Evolutionary conservation across 2,888 invertebrate genomes (phyloP).

Genomic region (Xanthorhoe spadicearia): DNA sequence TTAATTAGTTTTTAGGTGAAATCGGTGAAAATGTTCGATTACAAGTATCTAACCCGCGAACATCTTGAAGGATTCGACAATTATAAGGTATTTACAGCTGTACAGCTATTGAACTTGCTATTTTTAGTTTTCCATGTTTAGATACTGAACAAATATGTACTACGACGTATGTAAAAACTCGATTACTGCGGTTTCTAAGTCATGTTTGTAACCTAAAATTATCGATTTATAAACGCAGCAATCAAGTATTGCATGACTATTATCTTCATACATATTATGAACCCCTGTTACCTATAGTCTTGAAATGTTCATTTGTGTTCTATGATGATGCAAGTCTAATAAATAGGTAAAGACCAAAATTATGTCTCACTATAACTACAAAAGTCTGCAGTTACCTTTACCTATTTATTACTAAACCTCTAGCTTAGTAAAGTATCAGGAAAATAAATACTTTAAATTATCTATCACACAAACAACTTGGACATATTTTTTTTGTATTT

Average conservation of each 20-base stretch:
- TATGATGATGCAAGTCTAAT: no score
- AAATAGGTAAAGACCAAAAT: no score
- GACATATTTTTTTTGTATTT: not conserved
- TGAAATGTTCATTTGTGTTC: no score
- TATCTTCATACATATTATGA: not conserved
- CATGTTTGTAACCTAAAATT: constrained; percentile 23
- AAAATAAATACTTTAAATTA: no score
- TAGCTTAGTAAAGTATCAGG: no score
- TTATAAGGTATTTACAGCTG: constrained; percentile 89
- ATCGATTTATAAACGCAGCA: constrained; percentile 61
- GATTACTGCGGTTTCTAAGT: constrained; percentile 6
- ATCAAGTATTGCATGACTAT: constrained; percentile 10
- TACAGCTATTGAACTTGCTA: not conserved
- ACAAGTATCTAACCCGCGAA: constrained; percentile 92
- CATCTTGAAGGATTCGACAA: constrained; percentile 97
- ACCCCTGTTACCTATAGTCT: not conserved
- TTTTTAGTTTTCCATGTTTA: constrained; percentile 14
- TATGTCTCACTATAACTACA: no score
- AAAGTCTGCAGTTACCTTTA: no score
- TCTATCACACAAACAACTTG: no score
- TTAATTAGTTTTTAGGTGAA: constrained; percentile 32
- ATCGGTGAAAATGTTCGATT: constrained; percentile 82
- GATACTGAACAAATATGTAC: constrained; percentile 1
- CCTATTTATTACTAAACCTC: no score
- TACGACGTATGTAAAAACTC: not conserved